A percentile compares a stretch with the other conserved stretches of the same genome.
Evolutionary conservation across 1,140 invertebrate species (phyloP).

Genomic region (Nasonia vitripennis): DNA sequence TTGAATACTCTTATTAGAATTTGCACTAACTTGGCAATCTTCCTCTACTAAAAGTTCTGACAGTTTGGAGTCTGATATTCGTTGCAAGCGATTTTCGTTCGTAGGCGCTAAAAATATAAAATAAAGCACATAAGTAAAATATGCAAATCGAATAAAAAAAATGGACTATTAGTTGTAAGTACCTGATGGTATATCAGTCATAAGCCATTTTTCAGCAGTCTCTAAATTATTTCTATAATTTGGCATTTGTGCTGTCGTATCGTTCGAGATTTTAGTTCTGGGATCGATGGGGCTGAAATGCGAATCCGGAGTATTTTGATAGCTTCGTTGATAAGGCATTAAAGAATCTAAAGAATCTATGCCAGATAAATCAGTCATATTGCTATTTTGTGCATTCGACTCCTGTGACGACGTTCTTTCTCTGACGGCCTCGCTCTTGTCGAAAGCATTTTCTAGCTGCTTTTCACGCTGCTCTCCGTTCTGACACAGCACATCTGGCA

Average conservation of each 20-base stretch:
- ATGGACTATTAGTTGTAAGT: neutral
- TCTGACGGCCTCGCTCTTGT: neutral
- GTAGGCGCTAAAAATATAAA: neutral
- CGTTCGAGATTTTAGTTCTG: neutral
- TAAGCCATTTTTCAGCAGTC: conserved; percentile 35
- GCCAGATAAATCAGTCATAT: conserved; percentile 53
- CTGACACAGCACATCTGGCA: neutral
- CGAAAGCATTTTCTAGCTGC: conserved; percentile 10
- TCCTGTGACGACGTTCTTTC: neutral
- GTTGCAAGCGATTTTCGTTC: conserved; percentile 8
- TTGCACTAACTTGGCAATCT: conserved; percentile 21
- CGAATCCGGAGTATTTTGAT: conserved; percentile 68
- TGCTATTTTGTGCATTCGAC: conserved; percentile 51
- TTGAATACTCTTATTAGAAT: conserved; percentile 17
- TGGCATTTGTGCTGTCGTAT: neutral
- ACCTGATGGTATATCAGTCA: conserved; percentile 37
- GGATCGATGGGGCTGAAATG: conserved; percentile 44
- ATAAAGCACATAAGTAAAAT: neutral
- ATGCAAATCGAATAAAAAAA: neutral
- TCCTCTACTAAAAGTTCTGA: conserved; percentile 10
- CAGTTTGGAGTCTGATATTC: neutral
- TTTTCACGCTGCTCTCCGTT: conserved; percentile 22
- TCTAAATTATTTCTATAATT: conserved; percentile 24
- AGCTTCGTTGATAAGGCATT: conserved; percentile 71
- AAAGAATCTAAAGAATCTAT: conserved; percentile 64